Evolutionary conservation across 2,113 vertebrate species (phyloP).

Genomic region (Morone saxatilis): DNA sequence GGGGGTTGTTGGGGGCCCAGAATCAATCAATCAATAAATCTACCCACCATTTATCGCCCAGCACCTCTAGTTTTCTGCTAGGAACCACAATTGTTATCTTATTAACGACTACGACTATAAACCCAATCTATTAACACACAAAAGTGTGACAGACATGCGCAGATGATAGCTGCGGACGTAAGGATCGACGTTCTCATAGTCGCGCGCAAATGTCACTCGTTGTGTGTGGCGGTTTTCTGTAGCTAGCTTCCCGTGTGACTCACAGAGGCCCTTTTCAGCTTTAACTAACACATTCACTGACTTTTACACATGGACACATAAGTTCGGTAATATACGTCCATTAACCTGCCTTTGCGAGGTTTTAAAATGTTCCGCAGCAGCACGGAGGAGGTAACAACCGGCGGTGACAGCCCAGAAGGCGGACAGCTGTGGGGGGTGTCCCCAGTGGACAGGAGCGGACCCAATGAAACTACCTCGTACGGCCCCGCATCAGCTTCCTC

Average conservation of each 20-base stretch:
- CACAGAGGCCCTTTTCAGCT: no score
- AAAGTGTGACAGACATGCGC: neutral
- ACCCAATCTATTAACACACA: no score
- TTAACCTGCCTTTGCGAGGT: neutral
- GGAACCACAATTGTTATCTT: no score
- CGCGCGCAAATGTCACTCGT: neutral
- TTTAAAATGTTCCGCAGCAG: constrained; percentile 74
- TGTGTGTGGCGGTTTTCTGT: neutral
- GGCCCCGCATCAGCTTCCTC: constrained; percentile 44
- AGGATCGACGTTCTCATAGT: neutral
- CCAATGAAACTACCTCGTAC: constrained; percentile 20
- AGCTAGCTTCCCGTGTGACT: no score
- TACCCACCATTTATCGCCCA: no score
- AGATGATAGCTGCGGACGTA: neutral
- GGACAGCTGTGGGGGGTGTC: constrained; percentile 21
- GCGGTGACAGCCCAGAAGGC: constrained; percentile 39
- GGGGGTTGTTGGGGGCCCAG: no score
- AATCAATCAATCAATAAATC: no score
- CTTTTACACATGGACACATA: neutral
- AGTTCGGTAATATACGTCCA: fast-evolving
- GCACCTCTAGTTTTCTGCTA: no score
- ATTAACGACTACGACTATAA: no score
- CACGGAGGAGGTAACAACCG: constrained; percentile 73
- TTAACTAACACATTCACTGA: neutral
- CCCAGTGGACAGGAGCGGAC: neutral